Base-by-base conservation (phyloP, 2,888 invertebrate species). In the Andrena praecox region DNA sequence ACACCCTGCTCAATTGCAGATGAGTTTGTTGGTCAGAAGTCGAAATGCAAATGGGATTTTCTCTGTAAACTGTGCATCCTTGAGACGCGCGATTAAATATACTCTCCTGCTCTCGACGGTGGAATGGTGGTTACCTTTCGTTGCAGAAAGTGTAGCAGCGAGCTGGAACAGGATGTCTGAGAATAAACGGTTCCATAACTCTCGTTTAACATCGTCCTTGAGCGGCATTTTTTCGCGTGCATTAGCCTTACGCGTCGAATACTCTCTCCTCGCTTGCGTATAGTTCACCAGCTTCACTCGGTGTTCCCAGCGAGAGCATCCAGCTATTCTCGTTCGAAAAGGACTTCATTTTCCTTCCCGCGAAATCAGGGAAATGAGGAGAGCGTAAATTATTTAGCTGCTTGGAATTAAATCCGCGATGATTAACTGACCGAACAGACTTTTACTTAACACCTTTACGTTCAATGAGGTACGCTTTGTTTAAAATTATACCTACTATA, bases 181-280 rank as follows among this genome's bases (percentile, higher is more conserved):
- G 66, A 59, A 77, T 77, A 77, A 77, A 72, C 29, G 77, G 66
- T 77, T 77, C 73, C 73, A 73, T 73, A 66, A 73, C 54, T 77
- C 64, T 64, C 35, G 59, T 77, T 73, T 64, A 20, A 48, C 73
- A 73, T 48, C 59, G 48, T 48, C 50, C 59, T 77, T 66, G 73
- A 33, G 50, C 72, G 56, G 35, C 62, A 71, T 54, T 76, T 76
- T 73, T 12, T 42, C 63, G 29, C 33, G 24, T 1, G 35, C 35
- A 20, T 27, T 24, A 31, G 35, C 6, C 54, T 63, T 31, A 54
- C 10, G 35, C 71, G 63, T 70, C 10, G 54, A 63, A 59, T 35
- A 20, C 33, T 33, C 42, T 4, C 12, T 12, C 27, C 27, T 16
- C 66, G 60, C 8, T 24, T 10, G 50, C 54, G 54, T 42, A 10